Evolutionary conservation across 2,113 vertebrate species (phyloP).

Genomic region (Tricholaema leucomelas): DNA sequence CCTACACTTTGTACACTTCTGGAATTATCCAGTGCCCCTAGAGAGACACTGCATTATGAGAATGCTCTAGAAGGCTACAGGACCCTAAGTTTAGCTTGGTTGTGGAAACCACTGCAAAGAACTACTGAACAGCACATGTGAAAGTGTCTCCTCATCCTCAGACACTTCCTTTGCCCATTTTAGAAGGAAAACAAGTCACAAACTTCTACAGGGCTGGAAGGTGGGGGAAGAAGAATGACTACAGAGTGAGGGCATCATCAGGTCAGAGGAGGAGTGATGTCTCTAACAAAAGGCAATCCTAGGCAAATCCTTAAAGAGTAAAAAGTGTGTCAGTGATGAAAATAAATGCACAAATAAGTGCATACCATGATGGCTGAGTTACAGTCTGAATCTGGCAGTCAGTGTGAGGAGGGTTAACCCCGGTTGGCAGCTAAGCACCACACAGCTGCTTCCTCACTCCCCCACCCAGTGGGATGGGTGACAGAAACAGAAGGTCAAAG

Average conservation of each 20-base stretch:
- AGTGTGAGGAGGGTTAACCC: background rate
- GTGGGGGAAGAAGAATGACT: background rate
- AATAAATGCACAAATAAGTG: background rate
- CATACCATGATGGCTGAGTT: background rate
- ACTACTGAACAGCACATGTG: background rate
- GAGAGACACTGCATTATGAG: background rate
- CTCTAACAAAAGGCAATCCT: background rate
- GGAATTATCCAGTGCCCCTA: background rate
- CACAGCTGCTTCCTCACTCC: background rate
- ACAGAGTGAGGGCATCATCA: background rate
- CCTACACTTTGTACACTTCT: background rate
- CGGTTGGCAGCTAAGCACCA: background rate
- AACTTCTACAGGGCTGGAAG: background rate
- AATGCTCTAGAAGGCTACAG: background rate
- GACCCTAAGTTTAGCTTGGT: background rate
- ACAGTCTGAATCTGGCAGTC: background rate
- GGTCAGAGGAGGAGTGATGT: background rate
- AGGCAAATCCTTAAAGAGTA: background rate
- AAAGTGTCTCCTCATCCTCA: background rate
- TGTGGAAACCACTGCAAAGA: accelerated
- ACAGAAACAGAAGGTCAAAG: background rate
- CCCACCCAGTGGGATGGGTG: background rate
- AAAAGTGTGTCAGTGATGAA: background rate
- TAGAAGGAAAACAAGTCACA: background rate
- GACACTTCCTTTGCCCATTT: accelerated